Base-by-base conservation (phyloP, 2,888 invertebrate genomes). In the Tiliacea citrago region DNA sequence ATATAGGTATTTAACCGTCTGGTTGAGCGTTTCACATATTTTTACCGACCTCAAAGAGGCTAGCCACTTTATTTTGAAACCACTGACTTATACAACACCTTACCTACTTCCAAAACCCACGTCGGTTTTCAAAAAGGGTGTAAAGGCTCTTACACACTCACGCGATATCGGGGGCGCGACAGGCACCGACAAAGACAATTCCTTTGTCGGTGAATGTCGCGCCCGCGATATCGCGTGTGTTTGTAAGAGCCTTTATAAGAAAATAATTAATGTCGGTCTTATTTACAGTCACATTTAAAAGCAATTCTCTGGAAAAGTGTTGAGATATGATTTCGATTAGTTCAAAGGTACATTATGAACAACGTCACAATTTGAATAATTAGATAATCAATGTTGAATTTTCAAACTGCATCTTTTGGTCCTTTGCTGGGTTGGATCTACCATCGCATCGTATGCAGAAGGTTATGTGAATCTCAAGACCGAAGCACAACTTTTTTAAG, bases 1-100 rank as follows among this genome's bases (percentile, higher is more conserved):
- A 75, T 81, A 60, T n/a, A 51, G 29, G 66, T 13, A 13, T 75
- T 29, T 42, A 53, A 10, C 18, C 57, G 42, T 35, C 53, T 55
- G n/a, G 12, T 24, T 29, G 63, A 63, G 29, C 60, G 18, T 49
- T 82, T 29, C 53, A 18, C 63, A 24, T 49, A 60, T 62, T 81
- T 75, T 49, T 62, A 53, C 58, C 42, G 13, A 35, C 29, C 45
- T 39, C 18, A 45, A 65, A 24, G 63, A 13, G 63, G 16, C 18
- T 39, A 7, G 6, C 24, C 71, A 73, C 63, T 81, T 81, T 82
- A 68, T 82, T 81, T 18, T 29, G 57, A 24, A 57, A 57, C 82
- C 60, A 55, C 65, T 81, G 80, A 82, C 77, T 68, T 82, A 81
- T 73, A 7, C 13, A 47, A 12, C 21, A 49, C 21, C 60, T 45